phyloP scores from a whole-genome alignment of 2,888 invertebrate species.

The Thecocarcelia acutangulata region DNA sequence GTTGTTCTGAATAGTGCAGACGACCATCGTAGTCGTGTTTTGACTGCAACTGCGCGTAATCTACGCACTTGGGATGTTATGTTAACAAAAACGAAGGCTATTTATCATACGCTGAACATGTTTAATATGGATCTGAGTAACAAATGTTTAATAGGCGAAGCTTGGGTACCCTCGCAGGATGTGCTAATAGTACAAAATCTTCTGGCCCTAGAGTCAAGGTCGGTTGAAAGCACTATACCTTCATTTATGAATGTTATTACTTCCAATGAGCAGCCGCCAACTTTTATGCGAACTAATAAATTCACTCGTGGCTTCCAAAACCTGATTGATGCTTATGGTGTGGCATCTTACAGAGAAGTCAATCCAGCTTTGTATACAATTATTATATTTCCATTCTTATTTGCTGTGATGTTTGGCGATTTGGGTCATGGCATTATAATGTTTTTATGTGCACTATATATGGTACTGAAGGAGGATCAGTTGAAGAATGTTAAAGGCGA shows the following conservation, averaged over 20 bases:
- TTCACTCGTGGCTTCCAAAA: constrained; percentile 96
- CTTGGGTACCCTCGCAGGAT: constrained; percentile 91
- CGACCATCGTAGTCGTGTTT: constrained; percentile 91
- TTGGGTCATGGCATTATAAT: constrained; percentile 94
- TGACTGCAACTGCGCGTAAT: constrained; percentile 90
- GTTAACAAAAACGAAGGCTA: constrained; percentile 94
- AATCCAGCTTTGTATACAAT: constrained; percentile 94
- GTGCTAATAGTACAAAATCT: constrained; percentile 88
- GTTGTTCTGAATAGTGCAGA: constrained; percentile 90
- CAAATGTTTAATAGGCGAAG: constrained; percentile 94
- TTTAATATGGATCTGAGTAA: constrained; percentile 95
- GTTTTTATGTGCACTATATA: constrained; percentile 89
- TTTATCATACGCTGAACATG: constrained; percentile 95
- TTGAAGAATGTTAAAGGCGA: constrained; percentile 88
- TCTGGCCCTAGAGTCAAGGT: constrained; percentile 90
- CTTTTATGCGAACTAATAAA: constrained; percentile 94
- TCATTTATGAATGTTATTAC: constrained; percentile 96
- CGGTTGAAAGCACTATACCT: constrained; percentile 92
- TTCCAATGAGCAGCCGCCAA: constrained; percentile 91
- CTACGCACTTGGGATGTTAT: constrained; percentile 91
- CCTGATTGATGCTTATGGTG: constrained; percentile 95
- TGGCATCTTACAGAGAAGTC: constrained; percentile 94
- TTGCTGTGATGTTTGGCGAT: constrained; percentile 98
- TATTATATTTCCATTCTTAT: constrained; percentile 96
- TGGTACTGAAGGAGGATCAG: constrained; percentile 90